A percentile compares a stretch with the other conserved stretches of the same genome.
These are phyloP conservation scores for Anguilla japonica DNA, from an alignment of 2,113 vertebrate genomes.

Conservation along the genomic window DNA sequence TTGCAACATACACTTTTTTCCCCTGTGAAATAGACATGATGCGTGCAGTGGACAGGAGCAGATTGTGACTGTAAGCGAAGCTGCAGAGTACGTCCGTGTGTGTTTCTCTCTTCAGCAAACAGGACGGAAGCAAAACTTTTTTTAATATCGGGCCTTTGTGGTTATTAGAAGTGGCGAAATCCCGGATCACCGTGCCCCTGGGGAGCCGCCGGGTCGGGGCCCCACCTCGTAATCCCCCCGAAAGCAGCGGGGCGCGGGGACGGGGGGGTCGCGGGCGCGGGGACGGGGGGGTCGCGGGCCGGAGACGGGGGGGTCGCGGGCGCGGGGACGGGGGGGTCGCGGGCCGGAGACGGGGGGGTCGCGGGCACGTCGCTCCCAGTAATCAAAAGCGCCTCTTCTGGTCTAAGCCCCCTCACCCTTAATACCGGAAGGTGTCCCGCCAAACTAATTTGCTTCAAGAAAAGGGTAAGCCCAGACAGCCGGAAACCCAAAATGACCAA, in stretches of 20 bases:
- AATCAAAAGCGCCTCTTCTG: conserved; percentile 60
- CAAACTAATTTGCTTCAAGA: conserved; percentile 52
- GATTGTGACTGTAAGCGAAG: not conserved
- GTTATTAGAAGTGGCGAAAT: conserved; percentile 21
- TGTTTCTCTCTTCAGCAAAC: not conserved
- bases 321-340: conserved; percentile 40
- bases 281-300: no score
- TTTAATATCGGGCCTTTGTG: not conserved
- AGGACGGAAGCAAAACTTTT: not conserved
- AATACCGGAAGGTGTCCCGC: conserved; percentile 39
- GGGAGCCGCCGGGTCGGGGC: conserved; percentile 36
- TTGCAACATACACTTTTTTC: not conserved
- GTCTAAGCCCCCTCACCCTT: conserved; percentile 48
- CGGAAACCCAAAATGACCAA: conserved; percentile 46
- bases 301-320: conserved; percentile 30
- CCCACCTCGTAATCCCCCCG: conserved; percentile 42
- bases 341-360: conserved; percentile 20
- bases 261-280: conserved; percentile 43
- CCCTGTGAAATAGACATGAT: not conserved
- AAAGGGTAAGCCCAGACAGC: conserved; percentile 42
- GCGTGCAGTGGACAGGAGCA: not conserved
- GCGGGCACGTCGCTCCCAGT: conserved; percentile 44
- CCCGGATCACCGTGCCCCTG: conserved; percentile 18
- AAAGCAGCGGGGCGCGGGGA: conserved; percentile 37
- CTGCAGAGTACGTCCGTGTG: not conserved